Conservation (phyloP, 2,113 vertebrate genomes). For the Baryphthengus martii region DNA sequence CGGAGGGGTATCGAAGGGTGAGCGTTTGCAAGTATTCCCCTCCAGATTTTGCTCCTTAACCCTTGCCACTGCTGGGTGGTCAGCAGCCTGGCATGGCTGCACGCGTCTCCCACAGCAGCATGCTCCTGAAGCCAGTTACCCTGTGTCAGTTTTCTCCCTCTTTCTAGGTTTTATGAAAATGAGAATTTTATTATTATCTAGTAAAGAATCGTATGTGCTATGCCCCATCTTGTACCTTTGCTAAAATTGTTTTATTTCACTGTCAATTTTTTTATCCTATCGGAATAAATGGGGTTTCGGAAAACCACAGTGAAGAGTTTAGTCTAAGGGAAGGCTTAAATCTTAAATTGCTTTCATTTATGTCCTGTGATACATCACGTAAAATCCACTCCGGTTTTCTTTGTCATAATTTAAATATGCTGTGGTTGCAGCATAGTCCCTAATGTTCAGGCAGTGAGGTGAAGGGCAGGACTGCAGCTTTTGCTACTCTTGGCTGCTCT, state of each 20-base stretch:
- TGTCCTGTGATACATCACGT: not conserved
- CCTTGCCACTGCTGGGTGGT: not conserved
- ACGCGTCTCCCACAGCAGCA: accelerated
- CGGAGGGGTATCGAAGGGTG: accelerated
- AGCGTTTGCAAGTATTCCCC: not conserved
- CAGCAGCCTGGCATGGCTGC: accelerated
- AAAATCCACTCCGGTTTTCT: not conserved
- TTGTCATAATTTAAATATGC: not conserved
- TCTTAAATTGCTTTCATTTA: not conserved
- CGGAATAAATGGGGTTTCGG: accelerated
- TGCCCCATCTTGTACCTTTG: accelerated
- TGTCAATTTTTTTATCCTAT: not conserved
- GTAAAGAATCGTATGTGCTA: not conserved
- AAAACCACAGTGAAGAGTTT: not conserved
- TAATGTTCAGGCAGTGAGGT: not conserved
- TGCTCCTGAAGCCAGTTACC: accelerated
- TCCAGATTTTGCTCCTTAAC: not conserved
- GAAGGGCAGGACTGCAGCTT: not conserved
- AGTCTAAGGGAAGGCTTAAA: not conserved
- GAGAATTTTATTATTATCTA: not conserved
- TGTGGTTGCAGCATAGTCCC: not conserved
- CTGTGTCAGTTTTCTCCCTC: accelerated
- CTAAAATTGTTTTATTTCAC: not conserved
- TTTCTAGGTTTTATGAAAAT: not conserved
- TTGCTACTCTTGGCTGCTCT: accelerated